phyloP scores from a whole-genome alignment of 2,888 invertebrate genomes.

The Enoplolaimus lenunculus region DNA sequence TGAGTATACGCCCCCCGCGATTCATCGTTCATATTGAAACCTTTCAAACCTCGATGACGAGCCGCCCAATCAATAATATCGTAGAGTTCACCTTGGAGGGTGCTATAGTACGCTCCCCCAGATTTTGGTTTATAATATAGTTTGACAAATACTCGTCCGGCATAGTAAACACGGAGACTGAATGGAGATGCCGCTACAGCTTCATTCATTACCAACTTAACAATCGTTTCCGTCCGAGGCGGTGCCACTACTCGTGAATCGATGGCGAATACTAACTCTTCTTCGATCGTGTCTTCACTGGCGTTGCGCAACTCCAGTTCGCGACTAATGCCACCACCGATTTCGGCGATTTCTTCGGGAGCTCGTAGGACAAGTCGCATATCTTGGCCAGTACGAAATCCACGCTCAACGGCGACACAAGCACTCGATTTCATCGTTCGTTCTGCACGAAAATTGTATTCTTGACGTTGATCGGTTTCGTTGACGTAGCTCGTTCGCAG shows the following conservation, averaged over 20 bases:
- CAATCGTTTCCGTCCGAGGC: neutral
- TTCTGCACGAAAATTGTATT: conserved; percentile 10
- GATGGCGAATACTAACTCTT: neutral
- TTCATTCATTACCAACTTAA: conserved; percentile 8
- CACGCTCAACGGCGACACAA: neutral
- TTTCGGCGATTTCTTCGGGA: conserved; percentile 2
- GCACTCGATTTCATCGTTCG: neutral
- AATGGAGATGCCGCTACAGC: neutral
- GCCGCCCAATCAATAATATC: conserved; percentile 5
- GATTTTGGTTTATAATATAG: neutral
- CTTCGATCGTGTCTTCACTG: neutral
- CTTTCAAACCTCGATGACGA: neutral
- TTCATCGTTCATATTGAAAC: conserved; percentile 10
- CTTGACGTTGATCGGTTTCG: conserved; percentile 1
- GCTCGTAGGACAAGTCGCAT: conserved; percentile 1
- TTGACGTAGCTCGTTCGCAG: neutral
- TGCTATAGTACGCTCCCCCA: conserved; percentile 9
- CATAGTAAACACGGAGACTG: neutral
- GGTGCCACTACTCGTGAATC: conserved; percentile 4
- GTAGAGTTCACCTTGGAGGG: conserved; percentile 7
- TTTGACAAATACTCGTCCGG: conserved; percentile 1
- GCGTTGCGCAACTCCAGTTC: neutral
- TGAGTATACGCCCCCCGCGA: neutral
- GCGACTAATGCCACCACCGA: neutral
- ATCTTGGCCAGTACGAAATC: conserved; percentile 6